Base-by-base conservation (phyloP, 2,888 invertebrate genomes). In the Corythucha ciliata region DNA sequence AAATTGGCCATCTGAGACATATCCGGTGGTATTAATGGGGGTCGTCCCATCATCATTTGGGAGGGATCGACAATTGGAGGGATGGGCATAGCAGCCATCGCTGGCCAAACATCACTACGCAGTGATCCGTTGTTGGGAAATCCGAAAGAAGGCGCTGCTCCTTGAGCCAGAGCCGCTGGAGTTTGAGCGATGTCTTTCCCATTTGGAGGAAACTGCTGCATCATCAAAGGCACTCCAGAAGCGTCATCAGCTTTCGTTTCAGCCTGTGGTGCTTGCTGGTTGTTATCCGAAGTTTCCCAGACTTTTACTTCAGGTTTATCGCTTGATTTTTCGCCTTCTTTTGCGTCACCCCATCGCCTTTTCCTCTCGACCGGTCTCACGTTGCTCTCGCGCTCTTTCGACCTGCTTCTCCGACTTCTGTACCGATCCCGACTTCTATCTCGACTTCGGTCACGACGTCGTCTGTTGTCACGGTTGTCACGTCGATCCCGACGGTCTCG, bases 401-500 rank as follows among this genome's bases (percentile, higher is more conserved):
- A 60, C 4, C 61, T 49, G 39, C 59, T 59, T 16, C 61, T 60
- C 14, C 80, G 74, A 48, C 78, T 72, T 25, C 67, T 64, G 27
- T 66, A 64, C 7, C 64, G 61, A 24, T 69, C 62, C 22, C 66
- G 59, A 40, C 63, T 62, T 24, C 60, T 58, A 36, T 60, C 51
- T 25, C 68, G 66, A 46, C 75, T 73, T n/a, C 76, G 70, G 68
- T 58, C 68, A 64, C 53, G 69, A 61, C 79, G 72, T 53, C 66
- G 60, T 67, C 74, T 24, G 47, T 68, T 67, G 1, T 69, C 62
- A 12, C 69, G 68, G 36, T 54, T 59, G 33, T 79, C 83, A 55
- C 75, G 68, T 29, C 54, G 37, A 24, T 53, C 53, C 25, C 56
- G 48, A 12, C 53, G 46, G 37, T 70, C 66, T 8, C 68, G 60